These are phyloP conservation scores for Gasteruption jaculator DNA, from an alignment of 2,888 invertebrate species.

Conservation along the genomic window DNA sequence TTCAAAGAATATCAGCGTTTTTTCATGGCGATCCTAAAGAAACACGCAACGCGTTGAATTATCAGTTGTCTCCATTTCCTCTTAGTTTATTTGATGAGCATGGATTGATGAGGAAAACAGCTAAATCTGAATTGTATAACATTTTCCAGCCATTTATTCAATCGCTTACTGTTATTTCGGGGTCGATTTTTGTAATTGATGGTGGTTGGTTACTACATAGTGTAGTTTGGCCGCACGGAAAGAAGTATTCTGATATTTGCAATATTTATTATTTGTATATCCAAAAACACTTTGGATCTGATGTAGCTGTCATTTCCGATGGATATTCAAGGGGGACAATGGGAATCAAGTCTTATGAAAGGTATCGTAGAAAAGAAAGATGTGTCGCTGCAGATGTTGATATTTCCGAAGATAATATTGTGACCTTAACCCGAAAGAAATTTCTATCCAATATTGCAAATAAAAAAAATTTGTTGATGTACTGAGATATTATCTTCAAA, in stretches of 20 bases:
- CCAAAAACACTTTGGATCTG: conserved; percentile 8
- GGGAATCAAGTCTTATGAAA: conserved; percentile 24
- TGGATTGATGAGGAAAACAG: conserved; percentile 22
- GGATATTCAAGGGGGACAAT: conserved; percentile 21
- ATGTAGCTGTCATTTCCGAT: conserved; percentile 24
- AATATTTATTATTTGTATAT: conserved; percentile 11
- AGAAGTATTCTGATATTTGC: conserved; percentile 16
- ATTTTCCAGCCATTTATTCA: conserved; percentile 4
- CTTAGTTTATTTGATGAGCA: conserved; percentile 22
- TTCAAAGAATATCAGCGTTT: conserved; percentile 27
- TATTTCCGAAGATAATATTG: conserved; percentile 16
- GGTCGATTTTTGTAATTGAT: conserved; percentile 17
- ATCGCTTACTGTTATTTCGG: not conserved
- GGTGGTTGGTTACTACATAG: conserved; percentile 22
- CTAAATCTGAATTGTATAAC: conserved; percentile 20
- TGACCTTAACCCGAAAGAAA: conserved; percentile 20
- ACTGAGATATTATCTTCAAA: conserved; percentile 16
- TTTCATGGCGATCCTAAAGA: conserved; percentile 23
- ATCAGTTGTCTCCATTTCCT: conserved; percentile 26
- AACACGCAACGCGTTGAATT: conserved; percentile 18
- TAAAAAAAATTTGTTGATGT: conserved; percentile 22
- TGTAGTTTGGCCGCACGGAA: conserved; percentile 19
- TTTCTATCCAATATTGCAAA: conserved; percentile 25
- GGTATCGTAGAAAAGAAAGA: conserved; percentile 19
- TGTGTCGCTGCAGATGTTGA: conserved; percentile 21